A percentile compares a stretch with the other conserved stretches of the same genome.
Conservation (phyloP, 2,797 vertebrate species). For the Enteromius trimaculatus region DNA sequence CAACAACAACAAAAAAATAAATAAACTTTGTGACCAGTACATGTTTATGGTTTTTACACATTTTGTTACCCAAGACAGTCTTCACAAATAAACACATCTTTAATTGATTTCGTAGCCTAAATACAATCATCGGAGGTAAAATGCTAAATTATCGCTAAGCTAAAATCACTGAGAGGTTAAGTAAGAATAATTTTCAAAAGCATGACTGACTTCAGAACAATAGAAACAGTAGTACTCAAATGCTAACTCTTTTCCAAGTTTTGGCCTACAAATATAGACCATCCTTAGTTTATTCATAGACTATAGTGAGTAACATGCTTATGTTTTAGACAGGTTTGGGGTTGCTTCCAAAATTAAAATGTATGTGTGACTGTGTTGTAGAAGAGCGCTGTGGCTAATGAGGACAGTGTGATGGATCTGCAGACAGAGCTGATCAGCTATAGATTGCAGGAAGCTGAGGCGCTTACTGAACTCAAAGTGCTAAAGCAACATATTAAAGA, state of each 20-base stretch:
- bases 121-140: neutral
- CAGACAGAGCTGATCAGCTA: conserved; percentile 38
- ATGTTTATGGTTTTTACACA: neutral
- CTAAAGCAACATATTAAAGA: conserved; percentile 33
- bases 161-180: neutral
- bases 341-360: neutral
- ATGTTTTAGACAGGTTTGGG: neutral
- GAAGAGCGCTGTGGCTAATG: conserved; percentile 20
- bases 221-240: neutral
- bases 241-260: neutral
- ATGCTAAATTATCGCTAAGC: neutral
- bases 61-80: neutral
- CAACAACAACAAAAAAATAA: neutral
- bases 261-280: neutral
- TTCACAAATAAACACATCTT: neutral
- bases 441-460: conserved; percentile 42
- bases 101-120: neutral
- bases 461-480: conserved; percentile 30
- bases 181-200: neutral
- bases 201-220: neutral
- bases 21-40: neutral
- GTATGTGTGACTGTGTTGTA: conserved; percentile 31
- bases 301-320: neutral
- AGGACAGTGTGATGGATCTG: conserved; percentile 28
- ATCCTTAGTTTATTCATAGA: neutral